Evolutionary conservation across 1,140 invertebrate species (phyloP), one percentile per base, ranked within the genome.

Genomic region (Drosophila erecta): DNA sequence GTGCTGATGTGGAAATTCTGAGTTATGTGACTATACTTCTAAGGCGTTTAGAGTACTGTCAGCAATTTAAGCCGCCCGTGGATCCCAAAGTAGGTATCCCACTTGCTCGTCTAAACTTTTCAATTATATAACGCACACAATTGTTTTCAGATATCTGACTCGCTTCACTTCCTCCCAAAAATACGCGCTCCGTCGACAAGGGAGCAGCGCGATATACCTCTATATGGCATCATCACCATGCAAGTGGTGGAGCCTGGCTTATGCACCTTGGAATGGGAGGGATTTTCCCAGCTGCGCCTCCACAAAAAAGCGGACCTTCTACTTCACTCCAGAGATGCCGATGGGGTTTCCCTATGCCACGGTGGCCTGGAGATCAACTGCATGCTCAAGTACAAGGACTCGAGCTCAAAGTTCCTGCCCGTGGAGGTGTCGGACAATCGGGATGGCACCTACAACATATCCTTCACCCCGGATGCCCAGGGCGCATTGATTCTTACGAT

Each of bases 1-100:
- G 94, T 4, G 95, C 94, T 2, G 94, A 95, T 75, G 94, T 95
- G 33, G 95, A 96, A 92, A 93, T 96, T 41, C 90, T 96, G 0
- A 95, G 94, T 24, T 93, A 96, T 64, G 93, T 94, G 57, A 93
- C 93, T 22, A 93, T 94, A 3, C 93, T 96, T 6, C 81, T 96
- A 0, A 94, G 93, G 17, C 93, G 95, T 59, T 92, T 96, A 46
- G 95, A 95, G 81, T 92, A 90, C 51, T 94, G 94, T 59, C 93
- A 93, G 33, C 93, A 94, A 73, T 93, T 94, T 44, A 93, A 93
- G 66, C 70, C 91, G 10, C 81, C 91, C 5, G 76, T 92, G 4
- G 93, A 93, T 71, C 80, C 93, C 2, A 93, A 76, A 81, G 90
- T 92, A 2, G 4, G 10, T 6, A 12, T 10, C 17, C 11, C 5